phyloP scores from a whole-genome alignment of 2,888 invertebrate species.

The Gnatocerus cornutus region DNA sequence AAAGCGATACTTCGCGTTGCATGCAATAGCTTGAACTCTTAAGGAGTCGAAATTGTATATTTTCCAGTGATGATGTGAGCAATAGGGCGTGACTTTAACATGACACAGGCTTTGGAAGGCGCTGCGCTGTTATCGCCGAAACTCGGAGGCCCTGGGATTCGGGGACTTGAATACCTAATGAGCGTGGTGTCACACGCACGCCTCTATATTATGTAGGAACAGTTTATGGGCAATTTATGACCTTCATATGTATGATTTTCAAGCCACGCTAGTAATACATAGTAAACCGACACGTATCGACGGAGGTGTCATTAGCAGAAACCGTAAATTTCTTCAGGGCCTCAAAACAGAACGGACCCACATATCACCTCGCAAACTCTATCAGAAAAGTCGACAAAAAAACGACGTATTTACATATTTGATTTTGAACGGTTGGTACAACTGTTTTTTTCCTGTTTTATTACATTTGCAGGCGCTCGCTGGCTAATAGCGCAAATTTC shows the following conservation, averaged over 20 bases:
- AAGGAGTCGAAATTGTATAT: conserved; percentile 48
- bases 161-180: conserved; percentile 58
- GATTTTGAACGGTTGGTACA: conserved; percentile 3
- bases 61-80: conserved; percentile 55
- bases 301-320: conserved; percentile 43
- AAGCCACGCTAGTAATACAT: conserved; percentile 49
- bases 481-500: neutral
- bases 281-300: conserved; percentile 40
- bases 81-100: conserved; percentile 54
- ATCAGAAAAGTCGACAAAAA: conserved; percentile 7
- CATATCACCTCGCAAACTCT: neutral
- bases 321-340: conserved; percentile 34
- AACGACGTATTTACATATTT: conserved; percentile 10
- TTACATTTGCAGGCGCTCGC: neutral
- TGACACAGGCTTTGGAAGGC: conserved; percentile 52
- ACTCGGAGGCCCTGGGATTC: conserved; percentile 54
- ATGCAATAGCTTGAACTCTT: conserved; percentile 30
- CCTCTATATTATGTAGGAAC: conserved; percentile 57
- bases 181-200: conserved; percentile 58
- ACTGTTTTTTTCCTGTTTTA: conserved; percentile 5
- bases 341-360: neutral
- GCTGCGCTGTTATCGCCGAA: conserved; percentile 54
- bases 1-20: conserved; percentile 36
- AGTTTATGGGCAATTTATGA: conserved; percentile 58
- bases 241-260: conserved; percentile 53